Percentiles rank a stretch among this genome's conserved stretches.
Conservation (phyloP, 2,888 invertebrate genomes). For the Patella depressa region DNA sequence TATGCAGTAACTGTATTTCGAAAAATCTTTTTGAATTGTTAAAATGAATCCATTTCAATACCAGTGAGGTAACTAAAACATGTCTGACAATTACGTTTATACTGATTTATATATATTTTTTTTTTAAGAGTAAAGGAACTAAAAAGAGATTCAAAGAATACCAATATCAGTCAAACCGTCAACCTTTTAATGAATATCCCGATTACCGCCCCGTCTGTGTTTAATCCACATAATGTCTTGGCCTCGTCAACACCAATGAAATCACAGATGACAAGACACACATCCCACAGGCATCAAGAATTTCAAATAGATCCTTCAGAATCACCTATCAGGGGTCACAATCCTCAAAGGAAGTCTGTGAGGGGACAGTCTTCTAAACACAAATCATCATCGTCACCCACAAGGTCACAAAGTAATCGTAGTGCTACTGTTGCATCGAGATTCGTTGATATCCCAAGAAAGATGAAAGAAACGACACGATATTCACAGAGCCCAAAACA, state of each 20-base stretch:
- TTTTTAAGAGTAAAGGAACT: slow-evolving; percentile 61
- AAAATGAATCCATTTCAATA: too few species aligned
- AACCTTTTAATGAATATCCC: slow-evolving; percentile 62
- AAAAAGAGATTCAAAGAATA: slow-evolving; percentile 41
- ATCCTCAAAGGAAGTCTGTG: slow-evolving; percentile 46
- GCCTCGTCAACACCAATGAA: slow-evolving; percentile 63
- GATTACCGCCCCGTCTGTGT: slow-evolving; percentile 56
- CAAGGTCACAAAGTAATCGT: slow-evolving; percentile 5
- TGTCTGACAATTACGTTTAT: background rate
- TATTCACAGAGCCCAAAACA: slow-evolving; percentile 16
- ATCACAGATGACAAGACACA: slow-evolving; percentile 38
- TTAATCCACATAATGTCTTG: slow-evolving; percentile 61
- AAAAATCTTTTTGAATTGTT: too few species aligned
- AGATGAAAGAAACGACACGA: slow-evolving; percentile 1
- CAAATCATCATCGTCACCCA: background rate
- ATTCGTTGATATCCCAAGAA: background rate
- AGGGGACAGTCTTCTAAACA: background rate
- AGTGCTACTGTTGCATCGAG: background rate
- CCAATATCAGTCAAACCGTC: slow-evolving; percentile 48
- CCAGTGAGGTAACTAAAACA: too few species aligned
- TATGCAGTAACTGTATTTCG: too few species aligned
- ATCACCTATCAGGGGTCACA: slow-evolving; percentile 60
- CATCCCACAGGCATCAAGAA: slow-evolving; percentile 42
- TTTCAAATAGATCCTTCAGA: slow-evolving; percentile 55
- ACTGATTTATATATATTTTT: background rate